phyloP scores from a whole-genome alignment of 2,113 vertebrate species.

The Axis porcinus region DNA sequence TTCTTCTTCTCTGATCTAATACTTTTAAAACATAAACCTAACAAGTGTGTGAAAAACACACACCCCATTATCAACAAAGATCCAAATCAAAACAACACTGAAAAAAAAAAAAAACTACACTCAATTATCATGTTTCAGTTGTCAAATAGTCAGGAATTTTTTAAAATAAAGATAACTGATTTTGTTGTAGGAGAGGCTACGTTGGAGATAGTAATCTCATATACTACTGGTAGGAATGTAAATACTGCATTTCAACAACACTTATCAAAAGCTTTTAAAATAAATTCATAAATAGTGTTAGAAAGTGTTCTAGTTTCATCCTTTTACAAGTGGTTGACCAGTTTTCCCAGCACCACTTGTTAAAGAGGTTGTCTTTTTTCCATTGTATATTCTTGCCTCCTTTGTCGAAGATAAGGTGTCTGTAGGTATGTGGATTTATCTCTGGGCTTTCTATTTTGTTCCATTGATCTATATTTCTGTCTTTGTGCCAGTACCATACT shows the following conservation, averaged over 20 bases:
- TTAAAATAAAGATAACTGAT: slow-evolving; percentile 14
- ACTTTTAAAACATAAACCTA: not conserved
- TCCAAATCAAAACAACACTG: slow-evolving; percentile 6
- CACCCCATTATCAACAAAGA: not conserved
- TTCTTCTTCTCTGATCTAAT: not conserved
- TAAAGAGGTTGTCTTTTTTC: no score
- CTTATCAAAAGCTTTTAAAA: slow-evolving; percentile 37
- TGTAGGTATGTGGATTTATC: no score
- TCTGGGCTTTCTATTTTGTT: no score
- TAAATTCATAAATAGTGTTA: not conserved
- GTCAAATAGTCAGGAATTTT: slow-evolving; percentile 11
- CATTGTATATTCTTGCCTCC: no score
- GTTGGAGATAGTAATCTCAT: not conserved
- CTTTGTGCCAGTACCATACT: no score
- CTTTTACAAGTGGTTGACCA: no score
- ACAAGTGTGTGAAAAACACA: not conserved
- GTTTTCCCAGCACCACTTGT: no score
- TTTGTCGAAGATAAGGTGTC: no score
- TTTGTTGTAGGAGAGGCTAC: not conserved
- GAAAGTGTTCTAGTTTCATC: no score
- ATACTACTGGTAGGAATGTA: not conserved
- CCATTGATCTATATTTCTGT: no score
- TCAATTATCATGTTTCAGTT: not conserved
- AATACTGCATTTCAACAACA: not conserved
- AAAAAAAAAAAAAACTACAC: not conserved